Conservation (phyloP, 2,888 invertebrate species). For the Caenorhabditis doughertyi region DNA sequence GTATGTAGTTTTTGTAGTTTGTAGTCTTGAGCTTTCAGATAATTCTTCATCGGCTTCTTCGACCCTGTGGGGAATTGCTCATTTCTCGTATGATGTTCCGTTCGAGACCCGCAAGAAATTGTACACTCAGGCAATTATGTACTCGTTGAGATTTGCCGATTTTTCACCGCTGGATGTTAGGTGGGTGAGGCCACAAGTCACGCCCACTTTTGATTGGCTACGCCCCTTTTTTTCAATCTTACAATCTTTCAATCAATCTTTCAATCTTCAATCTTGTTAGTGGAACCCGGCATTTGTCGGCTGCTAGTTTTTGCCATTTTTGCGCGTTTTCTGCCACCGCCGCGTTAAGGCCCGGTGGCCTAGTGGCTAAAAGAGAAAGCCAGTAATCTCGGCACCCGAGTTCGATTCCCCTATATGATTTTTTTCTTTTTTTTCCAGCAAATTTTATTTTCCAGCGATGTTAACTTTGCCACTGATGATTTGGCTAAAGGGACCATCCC, state of each 20-base stretch:
- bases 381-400: too few species aligned
- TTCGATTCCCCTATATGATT: too few species aligned
- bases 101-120: constrained; percentile 56
- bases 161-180: constrained; percentile 65
- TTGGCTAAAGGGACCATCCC: constrained; percentile 71
- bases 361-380: too few species aligned
- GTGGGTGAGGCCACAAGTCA: constrained; percentile 58
- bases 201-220: too few species aligned
- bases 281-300: too few species aligned
- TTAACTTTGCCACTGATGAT: constrained; percentile 71
- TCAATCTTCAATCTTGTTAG: too few species aligned
- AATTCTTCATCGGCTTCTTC: constrained; percentile 63
- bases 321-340: too few species aligned
- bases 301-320: too few species aligned
- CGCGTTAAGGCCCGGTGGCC: too few species aligned
- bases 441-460: constrained; percentile 65
- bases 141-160: constrained; percentile 58
- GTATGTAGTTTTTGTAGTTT: background rate
- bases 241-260: too few species aligned
- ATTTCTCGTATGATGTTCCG: constrained; percentile 66
- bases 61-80: constrained; percentile 76
- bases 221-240: too few species aligned
- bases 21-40: constrained; percentile 22
- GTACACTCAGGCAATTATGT: constrained; percentile 64
- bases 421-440: background rate